These are phyloP conservation scores for Physella acuta DNA, from an alignment of 1,140 invertebrate genomes.

Conservation along the genomic window DNA sequence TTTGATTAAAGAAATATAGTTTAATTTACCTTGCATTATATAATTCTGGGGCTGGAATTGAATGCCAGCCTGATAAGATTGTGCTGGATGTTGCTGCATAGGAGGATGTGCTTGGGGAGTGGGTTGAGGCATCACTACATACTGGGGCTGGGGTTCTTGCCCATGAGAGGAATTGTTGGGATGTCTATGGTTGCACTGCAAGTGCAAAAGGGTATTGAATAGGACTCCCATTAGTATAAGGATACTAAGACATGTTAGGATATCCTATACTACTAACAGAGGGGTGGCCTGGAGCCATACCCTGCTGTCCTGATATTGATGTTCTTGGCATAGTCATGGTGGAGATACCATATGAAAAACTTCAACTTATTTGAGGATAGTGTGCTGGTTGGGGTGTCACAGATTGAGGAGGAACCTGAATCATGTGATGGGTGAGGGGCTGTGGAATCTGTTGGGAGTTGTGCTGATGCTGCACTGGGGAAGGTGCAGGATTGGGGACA, in stretches of 20 bases:
- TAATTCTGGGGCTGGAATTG: conserved; percentile 18
- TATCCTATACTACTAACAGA: neutral
- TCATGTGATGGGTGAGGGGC: conserved; percentile 13
- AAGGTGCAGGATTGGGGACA: conserved; percentile 21
- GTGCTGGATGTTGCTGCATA: conserved; percentile 19
- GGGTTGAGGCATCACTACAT: conserved; percentile 23
- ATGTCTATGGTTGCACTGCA: conserved; percentile 14
- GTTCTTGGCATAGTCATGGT: conserved; percentile 3
- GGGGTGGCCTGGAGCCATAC: conserved; percentile 7
- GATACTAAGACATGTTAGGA: neutral
- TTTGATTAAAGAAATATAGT: too few relatives aligned
- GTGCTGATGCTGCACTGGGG: conserved; percentile 23
- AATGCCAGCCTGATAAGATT: conserved; percentile 3
- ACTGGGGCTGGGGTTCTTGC: conserved; percentile 17
- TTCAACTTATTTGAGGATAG: conserved; percentile 14
- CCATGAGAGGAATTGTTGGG: conserved; percentile 13
- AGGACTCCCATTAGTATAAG: conserved; percentile 13
- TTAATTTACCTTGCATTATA: conserved; percentile 23
- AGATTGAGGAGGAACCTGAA: conserved; percentile 15
- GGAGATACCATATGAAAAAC: too few relatives aligned
- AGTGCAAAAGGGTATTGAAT: conserved; percentile 9
- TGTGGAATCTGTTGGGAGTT: neutral
- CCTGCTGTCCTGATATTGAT: conserved; percentile 16
- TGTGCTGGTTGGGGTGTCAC: conserved; percentile 16
- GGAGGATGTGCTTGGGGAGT: conserved; percentile 13